phyloP scores from a whole-genome alignment of 2,797 vertebrate genomes.

The Acipenser ruthenus region DNA sequence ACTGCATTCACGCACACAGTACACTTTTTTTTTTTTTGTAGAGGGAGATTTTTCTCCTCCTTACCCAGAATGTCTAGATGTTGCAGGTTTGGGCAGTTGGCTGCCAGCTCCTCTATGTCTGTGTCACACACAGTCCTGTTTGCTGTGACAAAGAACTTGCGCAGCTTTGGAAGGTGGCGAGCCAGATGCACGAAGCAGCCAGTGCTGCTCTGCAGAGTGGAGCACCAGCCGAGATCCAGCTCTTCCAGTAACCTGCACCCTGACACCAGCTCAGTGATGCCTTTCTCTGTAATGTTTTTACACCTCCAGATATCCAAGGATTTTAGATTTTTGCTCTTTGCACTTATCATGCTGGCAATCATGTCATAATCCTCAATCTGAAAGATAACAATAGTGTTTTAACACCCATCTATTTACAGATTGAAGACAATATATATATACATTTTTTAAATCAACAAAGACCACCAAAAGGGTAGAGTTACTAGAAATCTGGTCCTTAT shows the following conservation, averaged over 20 bases:
- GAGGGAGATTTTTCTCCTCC: constrained; percentile 14
- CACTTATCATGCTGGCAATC: constrained; percentile 81
- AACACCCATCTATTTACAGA: no score
- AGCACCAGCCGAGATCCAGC: constrained; percentile 94
- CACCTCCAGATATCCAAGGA: constrained; percentile 94
- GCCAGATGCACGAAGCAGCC: constrained; percentile 84
- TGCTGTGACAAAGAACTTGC: constrained; percentile 92
- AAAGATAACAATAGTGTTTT: constrained; percentile 16
- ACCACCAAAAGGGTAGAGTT: no score
- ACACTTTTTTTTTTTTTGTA: no score
- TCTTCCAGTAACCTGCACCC: constrained; percentile 88
- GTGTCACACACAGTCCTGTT: constrained; percentile 92
- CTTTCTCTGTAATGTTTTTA: constrained; percentile 88
- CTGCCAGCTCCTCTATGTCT: constrained; percentile 84
- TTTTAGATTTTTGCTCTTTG: constrained; percentile 78
- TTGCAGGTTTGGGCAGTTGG: constrained; percentile 71
- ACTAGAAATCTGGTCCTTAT: no score
- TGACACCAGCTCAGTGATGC: constrained; percentile 74
- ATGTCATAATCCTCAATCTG: constrained; percentile 95
- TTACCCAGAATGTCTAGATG: constrained; percentile 93
- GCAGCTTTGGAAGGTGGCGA: constrained; percentile 73
- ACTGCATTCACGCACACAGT: no score
- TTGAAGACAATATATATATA: no score
- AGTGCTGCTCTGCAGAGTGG: constrained; percentile 85
- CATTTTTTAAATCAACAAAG: no score